These are phyloP conservation scores for Oreochromis tanganicae DNA, from an alignment of 2,113 vertebrate species.

Conservation along the genomic window DNA sequence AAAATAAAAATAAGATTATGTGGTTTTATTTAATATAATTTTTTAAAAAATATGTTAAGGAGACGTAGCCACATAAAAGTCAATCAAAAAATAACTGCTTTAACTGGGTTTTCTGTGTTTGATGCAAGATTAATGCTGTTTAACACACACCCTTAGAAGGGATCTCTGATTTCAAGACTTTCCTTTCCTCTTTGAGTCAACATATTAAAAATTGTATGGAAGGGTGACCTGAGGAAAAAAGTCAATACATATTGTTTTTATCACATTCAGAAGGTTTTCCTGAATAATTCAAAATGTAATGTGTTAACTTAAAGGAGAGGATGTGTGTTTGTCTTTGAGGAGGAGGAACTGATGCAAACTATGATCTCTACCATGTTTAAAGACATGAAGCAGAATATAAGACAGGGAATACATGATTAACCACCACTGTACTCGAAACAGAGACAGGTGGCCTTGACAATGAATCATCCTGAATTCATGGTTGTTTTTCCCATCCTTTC, in stretches of 20 bases:
- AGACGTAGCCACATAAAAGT: accelerated
- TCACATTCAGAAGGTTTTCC: background rate
- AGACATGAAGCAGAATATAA: no score
- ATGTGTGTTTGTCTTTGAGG: accelerated
- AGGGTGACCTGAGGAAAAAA: background rate
- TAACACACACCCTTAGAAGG: accelerated
- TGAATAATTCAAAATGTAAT: background rate
- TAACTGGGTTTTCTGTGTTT: background rate
- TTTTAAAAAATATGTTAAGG: background rate
- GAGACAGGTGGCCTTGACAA: no score
- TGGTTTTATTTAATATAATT: accelerated
- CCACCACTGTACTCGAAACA: no score
- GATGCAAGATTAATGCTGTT: accelerated
- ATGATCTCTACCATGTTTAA: no score
- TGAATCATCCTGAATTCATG: no score
- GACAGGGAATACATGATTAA: no score
- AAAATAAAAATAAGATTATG: background rate
- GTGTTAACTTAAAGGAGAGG: accelerated
- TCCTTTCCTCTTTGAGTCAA: background rate
- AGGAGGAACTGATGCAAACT: no score
- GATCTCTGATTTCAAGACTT: background rate
- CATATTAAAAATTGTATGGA: background rate
- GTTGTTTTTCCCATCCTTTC: no score
- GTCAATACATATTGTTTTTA: background rate
- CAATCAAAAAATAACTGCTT: background rate